A percentile compares a stretch with the other conserved stretches of the same genome.
phyloP scores from a whole-genome alignment of 2,113 vertebrate genomes.

The Elgaria multicarinata region DNA sequence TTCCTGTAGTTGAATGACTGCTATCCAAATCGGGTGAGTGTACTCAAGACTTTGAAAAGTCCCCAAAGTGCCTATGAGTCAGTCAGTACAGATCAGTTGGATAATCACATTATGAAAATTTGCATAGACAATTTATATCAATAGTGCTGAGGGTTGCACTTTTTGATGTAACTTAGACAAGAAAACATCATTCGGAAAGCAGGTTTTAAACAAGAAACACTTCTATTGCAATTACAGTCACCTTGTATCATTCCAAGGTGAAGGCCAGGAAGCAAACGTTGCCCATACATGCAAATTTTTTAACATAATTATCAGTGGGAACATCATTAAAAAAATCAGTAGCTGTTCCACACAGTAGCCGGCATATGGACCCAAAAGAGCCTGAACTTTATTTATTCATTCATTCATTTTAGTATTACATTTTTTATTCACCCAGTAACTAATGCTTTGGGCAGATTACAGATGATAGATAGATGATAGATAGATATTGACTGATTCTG shows the following conservation, averaged over 20 bases:
- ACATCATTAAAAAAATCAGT: background rate
- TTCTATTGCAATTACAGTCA: background rate
- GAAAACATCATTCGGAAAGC: background rate
- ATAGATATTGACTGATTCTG: background rate
- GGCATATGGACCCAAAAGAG: background rate
- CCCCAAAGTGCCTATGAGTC: background rate
- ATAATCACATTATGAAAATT: slow-evolving; percentile 4
- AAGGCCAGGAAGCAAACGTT: background rate
- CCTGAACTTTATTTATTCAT: background rate
- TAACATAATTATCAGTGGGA: background rate
- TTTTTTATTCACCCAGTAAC: too few relatives aligned
- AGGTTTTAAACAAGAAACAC: background rate
- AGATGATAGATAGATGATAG: too few relatives aligned
- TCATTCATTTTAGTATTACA: too few relatives aligned
- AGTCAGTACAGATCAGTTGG: background rate
- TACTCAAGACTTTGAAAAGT: background rate
- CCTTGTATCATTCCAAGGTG: background rate
- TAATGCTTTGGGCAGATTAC: too few relatives aligned
- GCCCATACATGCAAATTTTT: background rate
- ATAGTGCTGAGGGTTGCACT: slow-evolving; percentile 6
- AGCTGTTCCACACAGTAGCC: background rate
- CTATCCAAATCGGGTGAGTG: too few relatives aligned
- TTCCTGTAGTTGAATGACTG: background rate
- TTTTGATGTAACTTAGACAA: background rate
- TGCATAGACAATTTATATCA: slow-evolving; percentile 9